Base-by-base conservation (phyloP, 35 echinoderm and acorn worm species). In the Apostichopus japonicus region DNA sequence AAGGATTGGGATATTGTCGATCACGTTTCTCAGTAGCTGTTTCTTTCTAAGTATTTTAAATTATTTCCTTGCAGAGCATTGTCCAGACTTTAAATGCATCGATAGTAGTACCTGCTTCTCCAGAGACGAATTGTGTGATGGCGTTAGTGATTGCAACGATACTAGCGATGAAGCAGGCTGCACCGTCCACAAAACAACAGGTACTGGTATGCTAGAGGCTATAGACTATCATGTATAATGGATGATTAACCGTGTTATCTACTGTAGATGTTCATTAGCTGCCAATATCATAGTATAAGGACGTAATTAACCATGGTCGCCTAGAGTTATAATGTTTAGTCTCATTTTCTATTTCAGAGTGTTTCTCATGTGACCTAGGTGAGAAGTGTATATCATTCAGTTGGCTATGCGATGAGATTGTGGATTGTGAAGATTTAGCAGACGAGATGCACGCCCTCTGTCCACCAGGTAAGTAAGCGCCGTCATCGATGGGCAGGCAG, bases 391-490 rank as follows among this genome's bases (percentile, higher is more conserved):
- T 89, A 13, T 16, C 24, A n/a, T 72, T 16, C 7, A 33, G 8
- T 75, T 89, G 86, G 86, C 44, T 89, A 10, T 89, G 86, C 15
- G 86, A 89, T 65, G 86, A 75, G 1, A 65, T 89, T 17, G 56
- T 89, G 24, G 86, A 89, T 72, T 89, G 86, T 72, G 59, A 62
- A 11, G 86, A 89, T n/a, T 4, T 89, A 8, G 72, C 86, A 7
- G 86, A 89, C 44, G 86, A 89, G 51, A 19, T 23, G 14, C 23
- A 89, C 16, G 44, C 22, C 15, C 24, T 89, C 56, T 89, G 86
- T 72, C 61, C 61, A 10, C 56, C 22, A 72, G 59, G 86, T 89
- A 65, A 52, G 86, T 24, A 67, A 2, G 14, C 86, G 6, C 33
- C 33, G 33, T 44, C 33, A 44, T 44, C 33, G 33, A 44, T 3